These are phyloP conservation scores for Osedax frankpressi DNA, from an alignment of 2,888 invertebrate species.

Conservation along the genomic window DNA sequence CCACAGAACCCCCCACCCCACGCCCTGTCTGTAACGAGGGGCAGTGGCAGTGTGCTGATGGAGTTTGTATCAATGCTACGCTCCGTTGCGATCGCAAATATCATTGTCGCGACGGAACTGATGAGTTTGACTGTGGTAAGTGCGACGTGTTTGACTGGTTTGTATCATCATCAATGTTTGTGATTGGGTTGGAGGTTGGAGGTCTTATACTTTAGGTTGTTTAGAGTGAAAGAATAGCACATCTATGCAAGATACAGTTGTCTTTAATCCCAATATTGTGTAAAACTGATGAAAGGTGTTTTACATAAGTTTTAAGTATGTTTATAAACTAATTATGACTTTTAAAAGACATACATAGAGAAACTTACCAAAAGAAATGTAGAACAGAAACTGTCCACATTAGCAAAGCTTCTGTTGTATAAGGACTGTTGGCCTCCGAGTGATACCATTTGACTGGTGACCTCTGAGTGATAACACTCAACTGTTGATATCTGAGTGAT, in stretches of 20 bases:
- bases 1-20: conserved; percentile 1
- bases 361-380: not conserved
- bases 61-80: conserved; percentile 25
- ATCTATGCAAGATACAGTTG: not conserved
- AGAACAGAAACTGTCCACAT: not conserved
- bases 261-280: not conserved
- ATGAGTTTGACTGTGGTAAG: conserved; percentile 21
- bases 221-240: not conserved
- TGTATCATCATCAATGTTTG: not conserved
- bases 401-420: too few species aligned
- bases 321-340: not conserved
- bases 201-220: not conserved
- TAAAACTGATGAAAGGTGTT: not conserved
- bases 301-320: not conserved
- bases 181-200: not conserved
- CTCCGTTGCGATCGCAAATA: conserved; percentile 23
- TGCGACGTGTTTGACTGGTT: not conserved
- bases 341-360: not conserved
- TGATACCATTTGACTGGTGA: too few species aligned
- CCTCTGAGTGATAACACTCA: too few species aligned
- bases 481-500: too few species aligned
- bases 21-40: conserved; percentile 20
- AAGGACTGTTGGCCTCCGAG: too few species aligned
- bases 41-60: conserved; percentile 26
- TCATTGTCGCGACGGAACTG: conserved; percentile 26